Conservation (phyloP, 2,113 vertebrate genomes). For the Plectropomus leopardus region DNA sequence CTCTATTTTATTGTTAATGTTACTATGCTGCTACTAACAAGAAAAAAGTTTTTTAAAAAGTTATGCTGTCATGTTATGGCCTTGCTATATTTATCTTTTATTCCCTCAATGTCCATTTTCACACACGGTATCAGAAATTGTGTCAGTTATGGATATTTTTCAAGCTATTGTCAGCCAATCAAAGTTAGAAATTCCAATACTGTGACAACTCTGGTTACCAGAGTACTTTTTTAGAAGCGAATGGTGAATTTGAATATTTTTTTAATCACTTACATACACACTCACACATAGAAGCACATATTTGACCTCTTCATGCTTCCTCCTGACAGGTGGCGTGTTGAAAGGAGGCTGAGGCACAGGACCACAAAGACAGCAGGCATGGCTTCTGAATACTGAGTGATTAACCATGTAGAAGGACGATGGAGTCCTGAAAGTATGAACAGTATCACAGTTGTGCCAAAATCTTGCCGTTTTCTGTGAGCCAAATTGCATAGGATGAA, state of each 20-base stretch:
- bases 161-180: too few relatives aligned
- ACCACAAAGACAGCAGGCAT: slow-evolving; percentile 22
- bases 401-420: neutral
- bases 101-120: too few relatives aligned
- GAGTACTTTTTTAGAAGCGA: neutral
- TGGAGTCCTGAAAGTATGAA: neutral
- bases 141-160: too few relatives aligned
- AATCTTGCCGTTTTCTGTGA: neutral
- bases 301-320: slow-evolving; percentile 25
- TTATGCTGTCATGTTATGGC: too few relatives aligned
- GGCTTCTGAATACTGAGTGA: slow-evolving; percentile 21
- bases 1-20: too few relatives aligned
- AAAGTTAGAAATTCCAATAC: too few relatives aligned
- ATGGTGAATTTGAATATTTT: neutral
- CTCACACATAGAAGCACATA: slow-evolving; percentile 6
- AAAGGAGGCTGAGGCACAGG: slow-evolving; percentile 47
- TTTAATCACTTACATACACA: neutral
- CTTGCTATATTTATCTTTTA: too few relatives aligned
- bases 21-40: too few relatives aligned
- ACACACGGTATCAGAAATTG: too few relatives aligned
- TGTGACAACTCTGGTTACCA: neutral
- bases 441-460: slow-evolving; percentile 2
- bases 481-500: neutral
- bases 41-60: too few relatives aligned
- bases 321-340: slow-evolving; percentile 58